A percentile compares a stretch with the other conserved stretches of the same genome.
Evolutionary conservation across 2,797 vertebrate genomes (phyloP).

Genomic region (Platyrinchus mystaceus): DNA sequence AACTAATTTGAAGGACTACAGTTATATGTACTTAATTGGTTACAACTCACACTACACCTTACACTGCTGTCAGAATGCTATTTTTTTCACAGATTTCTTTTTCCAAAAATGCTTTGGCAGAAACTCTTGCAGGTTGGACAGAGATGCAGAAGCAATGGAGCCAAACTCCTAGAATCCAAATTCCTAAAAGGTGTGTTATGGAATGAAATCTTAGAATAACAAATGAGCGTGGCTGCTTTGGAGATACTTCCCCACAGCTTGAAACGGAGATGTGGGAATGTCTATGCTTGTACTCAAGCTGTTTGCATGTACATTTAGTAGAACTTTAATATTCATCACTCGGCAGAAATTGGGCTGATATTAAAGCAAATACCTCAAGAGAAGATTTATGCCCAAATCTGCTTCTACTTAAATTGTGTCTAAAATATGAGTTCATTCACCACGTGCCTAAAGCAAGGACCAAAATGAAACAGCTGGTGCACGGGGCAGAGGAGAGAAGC

Average conservation of each 20-base stretch:
- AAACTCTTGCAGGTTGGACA: not conserved
- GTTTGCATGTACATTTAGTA: constrained; percentile 58
- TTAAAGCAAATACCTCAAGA: constrained; percentile 54
- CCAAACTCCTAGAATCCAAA: constrained; percentile 35
- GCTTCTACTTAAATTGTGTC: constrained; percentile 57
- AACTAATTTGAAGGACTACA: not conserved
- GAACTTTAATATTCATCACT: constrained; percentile 62
- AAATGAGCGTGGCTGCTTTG: constrained; percentile 35
- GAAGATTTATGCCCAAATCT: constrained; percentile 57
- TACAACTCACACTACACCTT: not conserved
- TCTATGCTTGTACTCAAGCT: constrained; percentile 58
- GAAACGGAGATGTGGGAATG: constrained; percentile 38
- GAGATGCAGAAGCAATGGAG: not conserved
- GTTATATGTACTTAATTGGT: not conserved
- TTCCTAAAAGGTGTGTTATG: constrained; percentile 38
- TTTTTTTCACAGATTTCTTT: not conserved
- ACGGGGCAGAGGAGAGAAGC: not conserved
- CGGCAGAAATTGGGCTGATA: constrained; percentile 47
- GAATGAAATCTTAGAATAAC: constrained; percentile 59
- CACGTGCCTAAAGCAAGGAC: constrained; percentile 24
- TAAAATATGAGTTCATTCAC: constrained; percentile 48
- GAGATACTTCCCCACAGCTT: constrained; percentile 57
- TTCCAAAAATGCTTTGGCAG: constrained; percentile 9
- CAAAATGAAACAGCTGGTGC: constrained; percentile 45
- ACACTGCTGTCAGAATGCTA: not conserved